phyloP scores from a whole-genome alignment of 2,888 invertebrate genomes.

The Yponomeuta plumbellus region DNA sequence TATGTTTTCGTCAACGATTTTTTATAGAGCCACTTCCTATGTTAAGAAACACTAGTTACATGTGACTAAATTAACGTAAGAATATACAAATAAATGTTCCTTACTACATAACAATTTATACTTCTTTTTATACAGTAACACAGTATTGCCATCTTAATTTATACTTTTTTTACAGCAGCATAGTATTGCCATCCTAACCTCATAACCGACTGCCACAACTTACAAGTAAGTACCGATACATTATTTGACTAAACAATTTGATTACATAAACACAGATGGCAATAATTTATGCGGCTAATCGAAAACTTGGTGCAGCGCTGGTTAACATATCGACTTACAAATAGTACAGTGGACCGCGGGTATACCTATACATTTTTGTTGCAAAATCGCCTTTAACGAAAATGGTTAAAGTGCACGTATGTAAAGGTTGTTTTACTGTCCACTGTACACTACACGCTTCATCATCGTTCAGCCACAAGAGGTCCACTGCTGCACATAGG shows the following conservation, averaged over 20 bases:
- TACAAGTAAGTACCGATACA: not conserved
- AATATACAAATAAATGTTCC: conserved; percentile 20
- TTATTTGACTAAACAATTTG: not conserved
- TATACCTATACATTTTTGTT: too few relatives aligned
- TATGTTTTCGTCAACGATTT: conserved; percentile 18
- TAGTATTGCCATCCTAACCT: not conserved
- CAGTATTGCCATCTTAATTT: conserved; percentile 1
- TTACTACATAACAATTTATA: conserved; percentile 9
- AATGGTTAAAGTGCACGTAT: too few relatives aligned
- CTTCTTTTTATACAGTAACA: not conserved
- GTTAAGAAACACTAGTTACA: conserved; percentile 24
- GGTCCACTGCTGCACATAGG: too few relatives aligned
- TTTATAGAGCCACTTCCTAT: conserved; percentile 27
- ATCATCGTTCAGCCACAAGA: too few relatives aligned
- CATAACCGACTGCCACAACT: not conserved
- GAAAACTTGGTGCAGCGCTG: not conserved
- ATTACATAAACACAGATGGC: not conserved
- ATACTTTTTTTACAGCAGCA: not conserved
- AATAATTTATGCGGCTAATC: not conserved
- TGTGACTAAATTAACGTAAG: conserved; percentile 12
- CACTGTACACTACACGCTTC: too few relatives aligned
- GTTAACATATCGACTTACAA: too few relatives aligned
- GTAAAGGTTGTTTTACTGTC: too few relatives aligned
- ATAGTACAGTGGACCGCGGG: too few relatives aligned
- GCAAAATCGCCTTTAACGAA: too few relatives aligned